Base-by-base conservation (phyloP, 2,888 invertebrate species). In the Anthophora plumipes region DNA sequence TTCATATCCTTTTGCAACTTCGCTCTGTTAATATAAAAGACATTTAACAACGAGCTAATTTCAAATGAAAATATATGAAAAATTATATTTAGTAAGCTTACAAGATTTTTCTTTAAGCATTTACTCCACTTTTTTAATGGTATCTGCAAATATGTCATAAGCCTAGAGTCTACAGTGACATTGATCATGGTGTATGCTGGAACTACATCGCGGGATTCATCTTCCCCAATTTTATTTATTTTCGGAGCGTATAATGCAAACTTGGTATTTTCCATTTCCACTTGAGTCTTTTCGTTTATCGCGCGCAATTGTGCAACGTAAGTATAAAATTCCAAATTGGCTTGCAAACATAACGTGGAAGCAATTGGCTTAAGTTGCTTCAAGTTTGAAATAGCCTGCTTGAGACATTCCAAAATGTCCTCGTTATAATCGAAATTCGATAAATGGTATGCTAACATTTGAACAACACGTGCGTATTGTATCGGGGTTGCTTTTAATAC, bases 121-220 rank as follows among this genome's bases (percentile, higher is more conserved):
- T 85, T 75, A 7, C 84, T 86, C 92, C 92, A 93, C n/a, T 84
- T 85, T 8, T 84, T 75, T 12, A 91, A 59, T 12, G 90, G 76
- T 11, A 69, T 63, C 37, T 85, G 70, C 31, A 93, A 77, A 64
- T 80, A 77, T 17, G 59, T 59, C 70, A 85, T 83, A 17, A 91
- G 76, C 20, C 80, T 84, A 1, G 77, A 75, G 64, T 92, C 91
- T 50, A 90, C 87, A n/a, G 83, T 86, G 17, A 92, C 84, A 68
- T 90, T 91, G 61, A 93, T 91, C 60, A 88, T 89, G 5, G 82
- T 88, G 77, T 91, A 93, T 52, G 91, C 86, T 22, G 93, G 91
- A n/a, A 91, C 87, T 48, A 92, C 80, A 37, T 89, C 85, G 20
- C 77, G 71, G 22, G 77, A 67, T 14, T 85, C 80, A 22, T 55